phyloP scores from a whole-genome alignment of 2,113 vertebrate species.

The Lampris incognitus region DNA sequence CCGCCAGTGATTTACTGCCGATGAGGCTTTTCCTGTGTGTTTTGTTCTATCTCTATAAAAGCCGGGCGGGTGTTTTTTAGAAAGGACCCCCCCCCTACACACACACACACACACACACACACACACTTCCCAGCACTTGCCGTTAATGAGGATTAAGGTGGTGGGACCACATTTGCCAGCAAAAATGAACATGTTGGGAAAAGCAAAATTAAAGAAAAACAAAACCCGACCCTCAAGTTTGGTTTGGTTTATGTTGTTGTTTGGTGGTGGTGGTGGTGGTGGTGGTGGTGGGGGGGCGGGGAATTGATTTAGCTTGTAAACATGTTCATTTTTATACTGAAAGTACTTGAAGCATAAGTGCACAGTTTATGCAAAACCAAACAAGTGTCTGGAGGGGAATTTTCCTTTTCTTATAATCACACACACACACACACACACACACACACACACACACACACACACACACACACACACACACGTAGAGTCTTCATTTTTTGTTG shows the following conservation, averaged over 20 bases:
- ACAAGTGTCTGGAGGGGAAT: not conserved
- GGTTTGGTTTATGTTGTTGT: too few species aligned
- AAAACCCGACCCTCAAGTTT: too few species aligned
- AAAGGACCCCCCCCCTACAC: slow-evolving; percentile 35
- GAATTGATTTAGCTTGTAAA: too few species aligned
- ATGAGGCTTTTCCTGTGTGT: slow-evolving; percentile 58
- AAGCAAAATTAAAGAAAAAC: not conserved
- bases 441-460: not conserved
- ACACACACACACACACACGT: not conserved
- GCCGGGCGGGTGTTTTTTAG: slow-evolving; percentile 60
- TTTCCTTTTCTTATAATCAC: slow-evolving; percentile 15
- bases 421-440: not conserved
- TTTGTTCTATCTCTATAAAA: slow-evolving; percentile 70
- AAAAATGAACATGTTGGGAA: slow-evolving; percentile 40
- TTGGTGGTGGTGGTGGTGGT: too few species aligned
- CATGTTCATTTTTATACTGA: slow-evolving; percentile 46
- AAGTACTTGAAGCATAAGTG: slow-evolving; percentile 45
- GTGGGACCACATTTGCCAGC: slow-evolving; percentile 63
- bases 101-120: slow-evolving; percentile 6
- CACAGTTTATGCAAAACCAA: slow-evolving; percentile 19
- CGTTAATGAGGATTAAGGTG: slow-evolving; percentile 75
- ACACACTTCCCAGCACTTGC: slow-evolving; percentile 42
- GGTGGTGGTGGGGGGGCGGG: too few species aligned
- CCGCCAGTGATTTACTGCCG: slow-evolving; percentile 67
- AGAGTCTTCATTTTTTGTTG: slow-evolving; percentile 8